These are phyloP conservation scores for Andricus grossulariae DNA, from an alignment of 1,140 invertebrate species.

Conservation along the genomic window DNA sequence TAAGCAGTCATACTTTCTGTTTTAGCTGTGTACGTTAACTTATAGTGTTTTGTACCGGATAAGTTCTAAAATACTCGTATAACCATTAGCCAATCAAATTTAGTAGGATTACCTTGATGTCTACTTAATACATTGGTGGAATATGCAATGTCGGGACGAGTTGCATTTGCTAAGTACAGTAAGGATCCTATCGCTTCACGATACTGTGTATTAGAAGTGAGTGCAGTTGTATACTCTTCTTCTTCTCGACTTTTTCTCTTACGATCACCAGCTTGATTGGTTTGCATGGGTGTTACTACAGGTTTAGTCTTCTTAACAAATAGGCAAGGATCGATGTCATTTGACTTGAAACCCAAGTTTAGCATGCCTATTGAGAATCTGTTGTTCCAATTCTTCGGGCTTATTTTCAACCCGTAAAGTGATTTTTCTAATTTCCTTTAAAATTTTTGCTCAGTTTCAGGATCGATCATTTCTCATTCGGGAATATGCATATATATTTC, in stretches of 20 bases:
- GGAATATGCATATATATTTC: no score
- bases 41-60: not conserved
- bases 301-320: not conserved
- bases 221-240: not conserved
- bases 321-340: no score
- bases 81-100: no score
- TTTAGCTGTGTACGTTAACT: not conserved
- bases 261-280: not conserved
- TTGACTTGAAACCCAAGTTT: no score
- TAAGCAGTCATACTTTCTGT: not conserved
- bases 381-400: no score
- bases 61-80: no score
- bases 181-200: constrained; percentile 24
- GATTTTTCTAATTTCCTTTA: no score
- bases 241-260: not conserved
- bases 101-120: not conserved
- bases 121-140: constrained; percentile 7
- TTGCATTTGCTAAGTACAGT: constrained; percentile 30
- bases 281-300: constrained; percentile 7
- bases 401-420: no score
- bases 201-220: constrained; percentile 1
- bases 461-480: no score
- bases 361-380: no score
- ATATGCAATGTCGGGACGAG: constrained; percentile 30
- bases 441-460: no score